Percentiles rank a stretch among this genome's conserved stretches.
Evolutionary conservation across 2,113 vertebrate species (phyloP).

Genomic region (Delphinapterus leucas): DNA sequence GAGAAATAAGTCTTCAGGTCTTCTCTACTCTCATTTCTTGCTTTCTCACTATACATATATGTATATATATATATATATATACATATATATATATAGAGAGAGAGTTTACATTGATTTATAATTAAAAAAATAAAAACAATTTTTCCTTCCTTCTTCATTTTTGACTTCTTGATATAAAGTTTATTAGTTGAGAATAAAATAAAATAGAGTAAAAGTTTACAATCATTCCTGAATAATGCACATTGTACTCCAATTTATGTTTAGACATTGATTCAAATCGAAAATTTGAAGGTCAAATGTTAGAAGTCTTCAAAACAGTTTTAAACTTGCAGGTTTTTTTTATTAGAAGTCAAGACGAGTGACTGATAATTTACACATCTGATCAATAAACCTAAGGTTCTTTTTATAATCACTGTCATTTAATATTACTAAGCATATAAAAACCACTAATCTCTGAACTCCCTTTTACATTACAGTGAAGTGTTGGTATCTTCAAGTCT

Average conservation of each 20-base stretch:
- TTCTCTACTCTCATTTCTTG: not conserved
- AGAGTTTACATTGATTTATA: not conserved
- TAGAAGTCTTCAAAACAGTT: conserved; percentile 55
- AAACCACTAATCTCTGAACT: conserved; percentile 54
- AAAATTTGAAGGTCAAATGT: conserved; percentile 61
- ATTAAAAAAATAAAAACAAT: not conserved
- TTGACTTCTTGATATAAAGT: not conserved
- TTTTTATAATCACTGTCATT: conserved; percentile 65
- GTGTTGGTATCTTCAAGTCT: conserved; percentile 65
- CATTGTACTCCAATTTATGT: not conserved
- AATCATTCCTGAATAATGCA: not conserved
- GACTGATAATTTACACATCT: conserved; percentile 71
- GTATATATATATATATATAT: rapidly evolving
- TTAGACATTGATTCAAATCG: conserved; percentile 55
- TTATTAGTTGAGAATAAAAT: conserved; percentile 35
- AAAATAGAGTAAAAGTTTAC: conserved; percentile 37
- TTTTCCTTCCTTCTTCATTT: conserved; percentile 22
- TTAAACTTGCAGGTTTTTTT: conserved; percentile 57
- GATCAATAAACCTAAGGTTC: conserved; percentile 65
- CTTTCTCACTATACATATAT: not conserved
- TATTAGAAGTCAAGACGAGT: conserved; percentile 57
- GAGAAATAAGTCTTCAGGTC: not conserved
- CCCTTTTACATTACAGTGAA: conserved; percentile 49
- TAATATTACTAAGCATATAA: conserved; percentile 57
- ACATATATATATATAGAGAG: rapidly evolving